Conservation (phyloP, 2,113 vertebrate genomes). For the Brienomyrus brachyistius region DNA sequence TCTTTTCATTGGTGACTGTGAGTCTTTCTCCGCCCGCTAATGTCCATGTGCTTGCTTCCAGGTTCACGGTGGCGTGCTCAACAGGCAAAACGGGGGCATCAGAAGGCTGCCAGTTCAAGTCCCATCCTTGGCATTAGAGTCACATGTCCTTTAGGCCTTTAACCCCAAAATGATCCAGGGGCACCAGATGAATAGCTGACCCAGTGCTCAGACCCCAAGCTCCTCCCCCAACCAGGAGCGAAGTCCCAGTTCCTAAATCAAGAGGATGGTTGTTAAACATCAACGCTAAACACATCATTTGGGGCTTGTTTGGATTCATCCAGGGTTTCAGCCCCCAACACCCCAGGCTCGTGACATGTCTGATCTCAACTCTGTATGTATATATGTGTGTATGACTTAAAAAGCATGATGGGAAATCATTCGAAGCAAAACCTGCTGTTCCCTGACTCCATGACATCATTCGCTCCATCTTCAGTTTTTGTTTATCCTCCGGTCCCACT, state of each 20-base stretch:
- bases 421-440: background rate
- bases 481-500: background rate
- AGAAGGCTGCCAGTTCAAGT: background rate
- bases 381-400: background rate
- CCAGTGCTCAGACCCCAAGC: background rate
- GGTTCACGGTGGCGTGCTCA: background rate
- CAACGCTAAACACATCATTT: background rate
- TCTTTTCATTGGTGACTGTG: background rate
- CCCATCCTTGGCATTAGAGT: background rate
- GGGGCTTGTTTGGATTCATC: background rate
- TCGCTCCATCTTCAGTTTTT: background rate
- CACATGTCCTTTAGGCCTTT: background rate
- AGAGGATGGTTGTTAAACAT: background rate
- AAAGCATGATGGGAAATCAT: background rate
- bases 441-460: background rate
- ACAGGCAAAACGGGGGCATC: background rate
- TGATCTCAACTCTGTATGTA: background rate
- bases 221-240: background rate
- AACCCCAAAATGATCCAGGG: no score
- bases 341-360: background rate
- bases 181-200: no score
- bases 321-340: background rate
- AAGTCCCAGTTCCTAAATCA: background rate
- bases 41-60: background rate
- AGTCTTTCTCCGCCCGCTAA: background rate